Evolutionary conservation across 2,888 invertebrate genomes (phyloP), one percentile per base, ranked within the genome.

Genomic region (Luperina testacea): DNA sequence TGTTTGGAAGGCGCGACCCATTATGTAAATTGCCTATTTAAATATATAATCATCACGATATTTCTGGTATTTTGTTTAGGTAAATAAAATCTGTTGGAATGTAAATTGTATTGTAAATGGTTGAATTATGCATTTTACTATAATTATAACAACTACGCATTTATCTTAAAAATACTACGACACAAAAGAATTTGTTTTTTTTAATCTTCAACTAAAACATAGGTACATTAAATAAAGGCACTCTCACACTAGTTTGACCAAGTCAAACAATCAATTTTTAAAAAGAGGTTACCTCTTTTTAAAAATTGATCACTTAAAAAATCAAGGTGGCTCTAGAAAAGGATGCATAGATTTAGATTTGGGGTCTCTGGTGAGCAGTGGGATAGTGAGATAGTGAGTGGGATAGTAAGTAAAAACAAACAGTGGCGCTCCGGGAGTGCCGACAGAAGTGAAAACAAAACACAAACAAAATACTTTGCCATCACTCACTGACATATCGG

Each of bases 1-100:
- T 74, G 13, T 20, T 77, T 32, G 6, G 8, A 77, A 85, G 3
- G 51, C 57, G 72, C 32, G 45, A 63, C 79, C 13, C 77, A 17
- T 68, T 84, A 85, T 82, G 76, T 75, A 69, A 84, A 85, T 72
- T 27, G 59, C 32, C 59, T 68, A 78, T 72, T 74, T 11, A 48
- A 48, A 38, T 51, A 17, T 74, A 83, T 85, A 72, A 81, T 1
- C 7, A 75, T 83, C 86, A 9, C 0, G 13, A 69, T 68, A n/a
- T 64, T 68, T 68, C 70, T 38, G 27, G 74, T 72, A 48, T 75
- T 68, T 67, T 32, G 59, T 77, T n/a, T 67, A 5, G 20, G 48
- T 27, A 4, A 42, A 48, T 42, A 67, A 48, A 51, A 71, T 57
- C 53, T 68, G n/a, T 20, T 68, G 8, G 20, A 72, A 74, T 75